Base-by-base conservation (phyloP, 2,888 invertebrate genomes). In the Operophtera brumata region DNA sequence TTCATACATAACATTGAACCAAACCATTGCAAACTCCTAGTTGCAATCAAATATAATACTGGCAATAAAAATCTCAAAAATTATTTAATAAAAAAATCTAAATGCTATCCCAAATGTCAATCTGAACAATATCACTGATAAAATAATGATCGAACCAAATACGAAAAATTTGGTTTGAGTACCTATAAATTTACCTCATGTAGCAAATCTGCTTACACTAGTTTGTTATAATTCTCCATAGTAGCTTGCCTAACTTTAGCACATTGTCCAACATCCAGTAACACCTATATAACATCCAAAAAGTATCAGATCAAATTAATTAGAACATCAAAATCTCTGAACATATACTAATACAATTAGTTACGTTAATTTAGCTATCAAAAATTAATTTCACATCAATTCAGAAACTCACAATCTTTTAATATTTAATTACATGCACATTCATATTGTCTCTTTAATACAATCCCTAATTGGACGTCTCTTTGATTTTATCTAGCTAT, bases 401-500 rank as follows among this genome's bases (percentile, higher is more conserved):
- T 26, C 39, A 60, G 58, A 51, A 57, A 53, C 48, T 44, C 25
- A 50, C 54, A 58, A 47, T 52, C 46, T 54, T 50, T 43, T 54
- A 57, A 62, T 41, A 58, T 58, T 40, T 51, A 49, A 47, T 52
- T 53, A 61, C 56, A 69, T 68, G 77, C 72, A 83, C 78, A 82
- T 73, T 73, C 62, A 83, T 85, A 86, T 85, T 85, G 85, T 85
- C 85, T 75, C 80, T 77, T 79, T 77, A 80, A 82, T 82, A 82
- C 80, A 80, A 78, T 78, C 78, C 77, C 75, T 78, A 77, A 58
- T 53, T 80, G 85, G 84, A 85, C 84, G 82, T 84, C 69, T 84
- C 82, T 86, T 86, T 86, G 86, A 86, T 86, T 81, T 84, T 67
- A 80, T 86, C 86, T 86, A 86, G 84, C 85, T 80, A 73, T 50